Evolutionary conservation across 2,797 vertebrate genomes (phyloP).

Genomic region (Rhyacichthys aspro): DNA sequence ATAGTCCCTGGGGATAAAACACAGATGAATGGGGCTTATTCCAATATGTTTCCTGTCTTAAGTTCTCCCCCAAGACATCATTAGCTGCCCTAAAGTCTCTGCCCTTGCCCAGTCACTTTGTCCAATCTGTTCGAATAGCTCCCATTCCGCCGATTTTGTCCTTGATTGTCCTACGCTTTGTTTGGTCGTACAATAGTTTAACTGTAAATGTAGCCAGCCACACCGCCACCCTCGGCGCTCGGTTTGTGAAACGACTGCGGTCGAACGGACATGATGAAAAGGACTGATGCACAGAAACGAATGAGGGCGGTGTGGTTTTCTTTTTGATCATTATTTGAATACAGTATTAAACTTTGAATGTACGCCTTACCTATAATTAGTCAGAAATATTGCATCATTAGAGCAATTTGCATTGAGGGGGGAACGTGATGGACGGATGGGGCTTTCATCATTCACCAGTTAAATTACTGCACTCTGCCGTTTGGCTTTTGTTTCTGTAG

Average conservation of each 20-base stretch:
- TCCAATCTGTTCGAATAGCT: slow-evolving; percentile 20
- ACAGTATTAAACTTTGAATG: not conserved
- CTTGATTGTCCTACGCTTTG: not conserved
- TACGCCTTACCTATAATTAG: not conserved
- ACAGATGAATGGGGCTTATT: slow-evolving; percentile 6
- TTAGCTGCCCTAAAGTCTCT: slow-evolving; percentile 19
- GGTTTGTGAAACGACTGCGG: not conserved
- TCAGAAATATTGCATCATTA: slow-evolving; percentile 11
- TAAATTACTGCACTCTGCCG: not conserved
- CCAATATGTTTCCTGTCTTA: slow-evolving; percentile 26
- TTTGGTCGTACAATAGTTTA: not conserved
- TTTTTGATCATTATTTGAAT: slow-evolving; percentile 3
- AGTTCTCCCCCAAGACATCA: slow-evolving; percentile 33
- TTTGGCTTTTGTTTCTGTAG: not conserved
- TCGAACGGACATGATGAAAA: not conserved
- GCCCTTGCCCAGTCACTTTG: slow-evolving; percentile 7
- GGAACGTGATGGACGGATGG: not conserved
- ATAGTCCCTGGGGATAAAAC: slow-evolving; percentile 16
- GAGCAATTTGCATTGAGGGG: too few species aligned
- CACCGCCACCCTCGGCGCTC: not conserved
- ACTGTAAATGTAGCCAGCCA: not conserved
- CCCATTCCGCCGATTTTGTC: slow-evolving; percentile 2
- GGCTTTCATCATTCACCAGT: slow-evolving; percentile 16
- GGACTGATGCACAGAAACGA: not conserved
- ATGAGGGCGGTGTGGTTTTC: not conserved